Evolutionary conservation across 2,113 vertebrate genomes (phyloP).

Genomic region (Garra rufa): DNA sequence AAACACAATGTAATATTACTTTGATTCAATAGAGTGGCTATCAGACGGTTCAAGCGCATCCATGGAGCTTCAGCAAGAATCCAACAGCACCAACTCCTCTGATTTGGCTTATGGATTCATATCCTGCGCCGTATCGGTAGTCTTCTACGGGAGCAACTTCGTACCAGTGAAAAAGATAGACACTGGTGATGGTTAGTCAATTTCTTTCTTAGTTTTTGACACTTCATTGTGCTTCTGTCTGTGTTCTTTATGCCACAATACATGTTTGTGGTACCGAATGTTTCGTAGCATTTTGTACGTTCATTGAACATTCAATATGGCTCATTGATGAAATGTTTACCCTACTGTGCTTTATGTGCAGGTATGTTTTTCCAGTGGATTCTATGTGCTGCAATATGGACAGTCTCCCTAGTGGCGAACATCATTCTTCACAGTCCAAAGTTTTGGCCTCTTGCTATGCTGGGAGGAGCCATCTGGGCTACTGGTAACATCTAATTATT

Average conservation of each 20-base stretch:
- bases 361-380: slow-evolving; percentile 87
- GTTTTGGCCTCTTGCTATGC: slow-evolving; percentile 88
- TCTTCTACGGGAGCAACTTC: slow-evolving; percentile 86
- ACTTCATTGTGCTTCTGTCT: neutral
- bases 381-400: slow-evolving; percentile 84
- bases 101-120: slow-evolving; percentile 76
- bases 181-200: slow-evolving; percentile 81
- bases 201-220: neutral
- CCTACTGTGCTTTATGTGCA: slow-evolving; percentile 16
- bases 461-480: slow-evolving; percentile 85
- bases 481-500: slow-evolving; percentile 74
- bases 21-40: neutral
- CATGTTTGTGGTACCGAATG: neutral
- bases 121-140: slow-evolving; percentile 73
- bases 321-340: neutral
- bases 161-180: slow-evolving; percentile 86
- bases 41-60: neutral
- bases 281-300: no score
- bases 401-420: slow-evolving; percentile 79
- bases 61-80: neutral
- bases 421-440: slow-evolving; percentile 78
- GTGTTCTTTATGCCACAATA: neutral
- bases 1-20: neutral
- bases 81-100: slow-evolving; percentile 65
- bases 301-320: no score